A percentile compares a stretch with the other conserved stretches of the same genome.
Conservation (phyloP, 23 tunicate species). For the Aplidium turbinatum region DNA sequence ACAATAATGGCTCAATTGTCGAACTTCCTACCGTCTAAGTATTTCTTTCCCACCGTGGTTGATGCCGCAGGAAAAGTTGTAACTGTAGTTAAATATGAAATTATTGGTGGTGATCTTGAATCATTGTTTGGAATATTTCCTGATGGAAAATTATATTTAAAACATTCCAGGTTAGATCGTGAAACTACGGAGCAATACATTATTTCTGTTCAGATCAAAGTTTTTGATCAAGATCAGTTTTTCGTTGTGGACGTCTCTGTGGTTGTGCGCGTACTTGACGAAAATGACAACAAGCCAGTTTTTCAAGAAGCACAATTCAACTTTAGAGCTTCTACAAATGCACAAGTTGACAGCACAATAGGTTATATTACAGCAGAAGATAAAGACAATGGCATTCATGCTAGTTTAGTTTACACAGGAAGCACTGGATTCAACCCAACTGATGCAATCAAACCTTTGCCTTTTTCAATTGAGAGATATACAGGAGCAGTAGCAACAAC, state of each 20-base stretch:
- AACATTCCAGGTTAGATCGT: slow-evolving; percentile 15
- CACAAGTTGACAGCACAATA: slow-evolving; percentile 8
- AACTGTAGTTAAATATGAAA: slow-evolving; percentile 1
- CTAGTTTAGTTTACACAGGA: slow-evolving; percentile 18
- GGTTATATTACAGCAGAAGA: slow-evolving; percentile 58
- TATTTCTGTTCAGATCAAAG: background rate
- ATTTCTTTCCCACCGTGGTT: slow-evolving; percentile 3
- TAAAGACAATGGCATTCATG: slow-evolving; percentile 44
- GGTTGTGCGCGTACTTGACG: slow-evolving; percentile 28
- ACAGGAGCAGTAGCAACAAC: slow-evolving; percentile 55
- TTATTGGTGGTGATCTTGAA: slow-evolving; percentile 16
- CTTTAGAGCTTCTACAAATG: slow-evolving; percentile 19
- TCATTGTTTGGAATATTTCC: slow-evolving; percentile 42
- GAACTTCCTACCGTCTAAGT: slow-evolving; percentile 7
- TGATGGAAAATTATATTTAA: slow-evolving; percentile 46
- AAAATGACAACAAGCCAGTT: slow-evolving; percentile 40
- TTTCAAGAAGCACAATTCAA: background rate
- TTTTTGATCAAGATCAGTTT: background rate
- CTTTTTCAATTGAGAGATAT: slow-evolving; percentile 42
- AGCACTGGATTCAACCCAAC: background rate
- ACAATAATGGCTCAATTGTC: slow-evolving; percentile 18
- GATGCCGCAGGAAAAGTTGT: background rate
- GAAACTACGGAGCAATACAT: background rate
- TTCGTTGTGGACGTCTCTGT: background rate
- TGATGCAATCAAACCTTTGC: background rate